Conservation (phyloP, 2,888 invertebrate species). For the Melinopterus prodromus region DNA sequence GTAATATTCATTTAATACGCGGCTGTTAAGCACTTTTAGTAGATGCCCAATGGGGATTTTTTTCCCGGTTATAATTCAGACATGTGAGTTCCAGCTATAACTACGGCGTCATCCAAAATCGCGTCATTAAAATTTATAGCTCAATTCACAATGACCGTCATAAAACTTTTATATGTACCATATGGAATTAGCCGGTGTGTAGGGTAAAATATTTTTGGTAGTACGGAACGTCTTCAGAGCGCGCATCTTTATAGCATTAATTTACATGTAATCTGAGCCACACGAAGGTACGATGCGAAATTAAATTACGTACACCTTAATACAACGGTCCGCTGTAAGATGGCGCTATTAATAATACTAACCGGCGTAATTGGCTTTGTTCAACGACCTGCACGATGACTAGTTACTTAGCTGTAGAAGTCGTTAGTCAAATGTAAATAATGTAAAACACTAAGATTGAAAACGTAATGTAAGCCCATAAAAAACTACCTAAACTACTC, state of each 20-base stretch:
- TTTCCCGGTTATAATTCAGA: background rate
- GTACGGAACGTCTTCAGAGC: background rate
- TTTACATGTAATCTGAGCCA: background rate
- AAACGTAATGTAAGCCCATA: background rate
- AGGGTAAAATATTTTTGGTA: background rate
- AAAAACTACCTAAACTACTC: background rate
- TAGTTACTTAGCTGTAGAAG: background rate
- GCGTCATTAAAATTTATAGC: background rate
- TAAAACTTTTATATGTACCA: background rate
- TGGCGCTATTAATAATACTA: background rate
- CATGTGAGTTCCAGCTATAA: background rate
- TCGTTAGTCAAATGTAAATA: background rate
- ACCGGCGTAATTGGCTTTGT: background rate
- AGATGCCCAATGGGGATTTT: background rate
- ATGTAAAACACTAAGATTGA: background rate
- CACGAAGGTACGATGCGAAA: background rate
- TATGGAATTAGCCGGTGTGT: background rate
- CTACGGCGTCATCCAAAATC: background rate
- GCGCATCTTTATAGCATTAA: background rate
- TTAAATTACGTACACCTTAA: conserved; percentile 4
- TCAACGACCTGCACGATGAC: background rate
- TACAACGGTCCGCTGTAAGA: background rate
- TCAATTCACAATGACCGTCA: background rate
- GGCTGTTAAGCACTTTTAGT: background rate
- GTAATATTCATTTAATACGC: background rate